These are phyloP conservation scores for Alauda arvensis DNA, from an alignment of 2,797 vertebrate species.

Conservation along the genomic window DNA sequence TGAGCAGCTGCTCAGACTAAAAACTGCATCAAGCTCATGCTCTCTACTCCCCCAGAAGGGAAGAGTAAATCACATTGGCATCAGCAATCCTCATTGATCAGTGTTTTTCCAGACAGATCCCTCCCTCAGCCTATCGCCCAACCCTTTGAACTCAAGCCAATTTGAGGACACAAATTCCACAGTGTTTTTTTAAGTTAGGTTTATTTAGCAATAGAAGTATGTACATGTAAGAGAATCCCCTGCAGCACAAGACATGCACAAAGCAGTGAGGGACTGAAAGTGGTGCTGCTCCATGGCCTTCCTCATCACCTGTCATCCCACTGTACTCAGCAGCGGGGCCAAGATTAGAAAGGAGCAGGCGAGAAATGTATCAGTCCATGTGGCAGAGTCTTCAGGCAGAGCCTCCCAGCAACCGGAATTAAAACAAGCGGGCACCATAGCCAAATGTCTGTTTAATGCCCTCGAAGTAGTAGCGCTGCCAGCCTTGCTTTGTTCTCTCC, in stretches of 20 bases:
- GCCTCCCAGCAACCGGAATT: constrained; percentile 55
- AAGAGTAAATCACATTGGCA: constrained; percentile 29
- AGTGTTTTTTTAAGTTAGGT: constrained; percentile 74
- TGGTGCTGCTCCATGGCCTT: constrained; percentile 60
- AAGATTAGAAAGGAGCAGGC: constrained; percentile 58
- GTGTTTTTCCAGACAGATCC: background rate
- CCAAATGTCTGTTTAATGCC: constrained; percentile 98
- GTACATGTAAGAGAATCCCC: constrained; percentile 78
- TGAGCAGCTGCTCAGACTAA: constrained; percentile 42
- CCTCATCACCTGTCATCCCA: constrained; percentile 63
- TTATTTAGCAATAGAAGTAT: constrained; percentile 79
- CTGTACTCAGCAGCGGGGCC: constrained; percentile 56
- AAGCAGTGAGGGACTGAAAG: constrained; percentile 67
- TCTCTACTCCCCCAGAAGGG: background rate
- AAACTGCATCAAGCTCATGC: constrained; percentile 20
- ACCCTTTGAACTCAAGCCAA: constrained; percentile 18
- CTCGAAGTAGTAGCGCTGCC: constrained; percentile 95
- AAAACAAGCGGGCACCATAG: constrained; percentile 88
- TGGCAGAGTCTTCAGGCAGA: constrained; percentile 51
- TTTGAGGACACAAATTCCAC: background rate
- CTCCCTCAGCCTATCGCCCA: background rate
- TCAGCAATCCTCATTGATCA: background rate
- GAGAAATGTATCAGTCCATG: constrained; percentile 59
- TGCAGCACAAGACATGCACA: constrained; percentile 76
- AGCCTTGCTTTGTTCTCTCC: constrained; percentile 89